Conservation (phyloP, 2,797 vertebrate genomes). For the Argyrosomus regius region DNA sequence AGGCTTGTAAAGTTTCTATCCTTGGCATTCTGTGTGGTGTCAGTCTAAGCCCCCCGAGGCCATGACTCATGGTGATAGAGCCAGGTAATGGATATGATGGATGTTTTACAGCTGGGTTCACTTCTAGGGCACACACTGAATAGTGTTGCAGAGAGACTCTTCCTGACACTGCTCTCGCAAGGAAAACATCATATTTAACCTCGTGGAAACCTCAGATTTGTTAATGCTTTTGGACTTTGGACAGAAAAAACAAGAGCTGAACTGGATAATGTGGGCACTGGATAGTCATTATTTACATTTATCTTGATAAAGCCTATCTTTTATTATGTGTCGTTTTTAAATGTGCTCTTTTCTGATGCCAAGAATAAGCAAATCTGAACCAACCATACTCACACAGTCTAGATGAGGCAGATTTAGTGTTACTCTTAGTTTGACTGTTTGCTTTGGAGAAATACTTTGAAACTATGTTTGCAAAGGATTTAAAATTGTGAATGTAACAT, state of each 20-base stretch:
- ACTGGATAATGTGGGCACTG: not conserved
- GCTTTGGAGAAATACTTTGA: not conserved
- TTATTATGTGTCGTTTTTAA: not conserved
- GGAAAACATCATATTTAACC: conserved; percentile 44
- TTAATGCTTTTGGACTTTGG: conserved; percentile 6
- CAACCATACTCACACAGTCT: not conserved
- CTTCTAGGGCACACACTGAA: conserved; percentile 49
- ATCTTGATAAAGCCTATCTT: not conserved
- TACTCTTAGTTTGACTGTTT: not conserved
- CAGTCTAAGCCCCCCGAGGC: conserved; percentile 45
- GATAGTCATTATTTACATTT: not conserved
- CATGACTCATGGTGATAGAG: conserved; percentile 50
- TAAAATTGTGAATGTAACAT: not conserved
- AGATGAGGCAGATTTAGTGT: not conserved
- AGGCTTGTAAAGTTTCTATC: conserved; percentile 46
- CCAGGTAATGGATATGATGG: conserved; percentile 71
- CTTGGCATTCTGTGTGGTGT: conserved; percentile 44
- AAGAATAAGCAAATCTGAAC: not conserved
- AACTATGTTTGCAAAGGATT: not conserved
- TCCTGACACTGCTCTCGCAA: conserved; percentile 33
- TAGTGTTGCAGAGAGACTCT: conserved; percentile 46
- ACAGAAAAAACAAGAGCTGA: not conserved
- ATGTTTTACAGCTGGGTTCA: conserved; percentile 62
- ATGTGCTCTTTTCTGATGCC: not conserved
- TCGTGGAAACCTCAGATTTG: conserved; percentile 4